Base-by-base conservation (phyloP, 1,140 invertebrate genomes). In the Ips typographus region DNA sequence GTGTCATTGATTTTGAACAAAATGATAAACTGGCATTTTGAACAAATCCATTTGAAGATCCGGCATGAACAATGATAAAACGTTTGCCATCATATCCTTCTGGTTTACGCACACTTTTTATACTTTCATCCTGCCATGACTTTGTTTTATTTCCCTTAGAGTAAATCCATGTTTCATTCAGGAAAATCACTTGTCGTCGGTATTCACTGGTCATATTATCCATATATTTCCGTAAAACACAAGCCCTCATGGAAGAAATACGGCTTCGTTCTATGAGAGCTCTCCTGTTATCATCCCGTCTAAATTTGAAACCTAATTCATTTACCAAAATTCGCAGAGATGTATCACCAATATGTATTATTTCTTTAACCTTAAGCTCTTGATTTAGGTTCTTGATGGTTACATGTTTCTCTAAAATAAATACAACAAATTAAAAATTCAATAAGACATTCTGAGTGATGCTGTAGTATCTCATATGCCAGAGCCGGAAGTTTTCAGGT, bases 1-100 rank as follows among this genome's bases (percentile, higher is more conserved):
- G 67, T 8, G 59, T 65, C 62, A 70, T 73, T 5, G 65, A 60
- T 63, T 73, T 64, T 38, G 72, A 74, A 68, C 65, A 68, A 60
- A 68, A 78, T 6, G 72, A 57, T 52, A 77, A 64, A 0, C 71
- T 62, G 2, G 74, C 72, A 49, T 72, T 71, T 36, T 68, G 5
- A 36, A 76, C 70, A 58, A 78, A 78, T 36, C 77, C 71, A n/a
- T 71, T 44, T 63, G 72, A 65, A 6, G 72, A 67, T 7, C 74
- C 73, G 6, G 70, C 73, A 69, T 74, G 68, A 0, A 75, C 66
- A 4, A 76, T 69, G 65, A 77, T 77, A 64, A 73, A 72, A 5
- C 72, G 44, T 62, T 73, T 53, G 4, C 65, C 67, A 40, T 68
- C 57, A 8, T 39, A 43, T 1, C 39, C 1, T 8, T 3, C 40